Evolutionary conservation across 2,797 vertebrate species (phyloP), one percentile per base, ranked within the genome.

Genomic region (Novumbra hubbsi): DNA sequence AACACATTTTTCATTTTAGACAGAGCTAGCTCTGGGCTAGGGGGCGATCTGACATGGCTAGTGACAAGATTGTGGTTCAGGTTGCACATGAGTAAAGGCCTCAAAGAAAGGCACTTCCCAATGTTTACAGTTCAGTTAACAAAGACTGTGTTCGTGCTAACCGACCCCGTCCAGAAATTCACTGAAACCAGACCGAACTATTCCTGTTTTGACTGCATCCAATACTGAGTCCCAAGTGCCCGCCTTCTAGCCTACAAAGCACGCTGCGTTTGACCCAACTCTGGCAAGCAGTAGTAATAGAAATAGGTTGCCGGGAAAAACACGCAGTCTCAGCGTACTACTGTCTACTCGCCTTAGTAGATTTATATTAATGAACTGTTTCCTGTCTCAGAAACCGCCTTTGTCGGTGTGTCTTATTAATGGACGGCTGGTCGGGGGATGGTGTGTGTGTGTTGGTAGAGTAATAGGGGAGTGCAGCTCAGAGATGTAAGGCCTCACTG

Each of bases 111-210:
- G 28, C 28, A 4, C 62, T 64, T 28, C 30, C 16, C 28, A 30
- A 16, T 64, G 6, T 34, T 15, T 32, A 64, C 62, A 28, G 62
- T 19, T 6, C 12, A 57, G 21, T 24, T 24, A 9, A 3, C 55
- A 1, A 3, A 57, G 41, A 14, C 48, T 11, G 63, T 74, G 70
- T 70, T 65, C 71, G 71, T 38, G 45, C n/a, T 57, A 57, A 57
- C 55, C 21, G 11, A 57, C 55, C 21, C 34, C 6, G 14, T 45
- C 41, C 55, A 57, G 55, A 4, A 3, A 24, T 24, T n/a, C 55
- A 24, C 55, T 24, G 21, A 24, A 14, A 24, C n/a, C 55, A 57
- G 21, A 24, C 41, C 11, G 41, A 45, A 14, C 41, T 11, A 12
- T 45, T 45, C 41, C 41, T 45, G 41, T 45, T 45, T 45, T 45